Base-by-base conservation (phyloP, 2,797 vertebrate genomes). In the Microctenopoma stevenorrisi region DNA sequence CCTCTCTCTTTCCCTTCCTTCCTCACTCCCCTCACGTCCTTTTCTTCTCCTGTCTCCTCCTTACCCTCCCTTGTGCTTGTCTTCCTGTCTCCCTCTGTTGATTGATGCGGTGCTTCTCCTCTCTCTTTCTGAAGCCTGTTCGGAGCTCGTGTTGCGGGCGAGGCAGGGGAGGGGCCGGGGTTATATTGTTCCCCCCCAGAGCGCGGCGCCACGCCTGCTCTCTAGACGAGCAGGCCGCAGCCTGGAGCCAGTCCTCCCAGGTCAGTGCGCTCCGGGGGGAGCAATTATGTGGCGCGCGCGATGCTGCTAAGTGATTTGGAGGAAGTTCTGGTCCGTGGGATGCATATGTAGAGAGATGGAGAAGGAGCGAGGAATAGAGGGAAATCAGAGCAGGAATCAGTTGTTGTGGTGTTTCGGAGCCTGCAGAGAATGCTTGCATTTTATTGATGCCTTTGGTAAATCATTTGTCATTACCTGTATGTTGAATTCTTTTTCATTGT, bases 211-310 rank as follows among this genome's bases (percentile, higher is more conserved):
- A 94, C 87, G 92, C 91, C 91, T 95, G 94, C 93, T 94, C 94
- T 92, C 91, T 95, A 93, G 90, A 94, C 87, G 93, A 94, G 92
- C 93, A 94, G 91, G 93, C 89, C 78, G 90, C 94, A 92, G 91
- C 94, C 94, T 95, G 94, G 94, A 94, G 91, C 93, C 92, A 94
- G 92, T 90, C 94, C 89, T 93, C 92, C 89, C 94, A 95, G 94
- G 94, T 95, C 93, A 95, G 94, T 94, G 93, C 85, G 93, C 94
- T 94, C 90, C 88, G 94, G 93, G 91, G 94, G 93, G 94, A 95
- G 94, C 92, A 93, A 92, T 93, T 91, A 71, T 92, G 73, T 91
- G 87, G 86, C 84, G 75, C 91, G 73, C 78, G 38, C 64, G 25
- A 42, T 68, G 75, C 78, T 82, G 71, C 81, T 72, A 57, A 79